Evolutionary conservation across 2,888 invertebrate species (phyloP).

Genomic region (Sthenelais limicola): DNA sequence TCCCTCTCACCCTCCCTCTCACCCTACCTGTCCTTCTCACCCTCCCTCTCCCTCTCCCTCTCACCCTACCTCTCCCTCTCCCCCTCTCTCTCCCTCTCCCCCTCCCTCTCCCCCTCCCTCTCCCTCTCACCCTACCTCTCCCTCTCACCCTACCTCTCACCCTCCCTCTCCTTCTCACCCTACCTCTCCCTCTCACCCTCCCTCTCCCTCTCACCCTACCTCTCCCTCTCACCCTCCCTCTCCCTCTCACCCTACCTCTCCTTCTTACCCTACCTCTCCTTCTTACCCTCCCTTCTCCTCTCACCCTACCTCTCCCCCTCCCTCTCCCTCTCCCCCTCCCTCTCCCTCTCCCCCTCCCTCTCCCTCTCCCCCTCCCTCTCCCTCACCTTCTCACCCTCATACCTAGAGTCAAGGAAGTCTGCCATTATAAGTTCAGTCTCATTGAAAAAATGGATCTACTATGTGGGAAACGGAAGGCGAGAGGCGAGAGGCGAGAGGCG

Average conservation of each 20-base stretch:
- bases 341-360: neutral
- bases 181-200: too few species aligned
- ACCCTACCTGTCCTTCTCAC: neutral
- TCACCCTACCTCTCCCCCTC: neutral
- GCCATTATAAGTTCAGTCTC: neutral
- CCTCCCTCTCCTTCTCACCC: neutral
- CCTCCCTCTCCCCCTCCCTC: slow-evolving; percentile 5
- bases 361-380: neutral
- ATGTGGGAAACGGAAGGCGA: neutral
- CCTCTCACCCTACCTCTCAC: neutral
- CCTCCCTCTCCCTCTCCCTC: neutral
- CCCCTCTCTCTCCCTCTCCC: neutral
- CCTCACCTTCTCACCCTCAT: neutral
- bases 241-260: neutral
- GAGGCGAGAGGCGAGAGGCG: neutral
- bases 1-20: neutral
- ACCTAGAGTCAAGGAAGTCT: neutral
- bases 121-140: neutral
- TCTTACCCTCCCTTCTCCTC: neutral
- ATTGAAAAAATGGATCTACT: neutral
- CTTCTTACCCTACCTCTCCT: neutral
- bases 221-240: neutral
- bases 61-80: neutral
- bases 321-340: neutral
- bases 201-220: neutral